Evolutionary conservation across 2,888 invertebrate species (phyloP).

Genomic region (Lasioglossum figueresi): DNA sequence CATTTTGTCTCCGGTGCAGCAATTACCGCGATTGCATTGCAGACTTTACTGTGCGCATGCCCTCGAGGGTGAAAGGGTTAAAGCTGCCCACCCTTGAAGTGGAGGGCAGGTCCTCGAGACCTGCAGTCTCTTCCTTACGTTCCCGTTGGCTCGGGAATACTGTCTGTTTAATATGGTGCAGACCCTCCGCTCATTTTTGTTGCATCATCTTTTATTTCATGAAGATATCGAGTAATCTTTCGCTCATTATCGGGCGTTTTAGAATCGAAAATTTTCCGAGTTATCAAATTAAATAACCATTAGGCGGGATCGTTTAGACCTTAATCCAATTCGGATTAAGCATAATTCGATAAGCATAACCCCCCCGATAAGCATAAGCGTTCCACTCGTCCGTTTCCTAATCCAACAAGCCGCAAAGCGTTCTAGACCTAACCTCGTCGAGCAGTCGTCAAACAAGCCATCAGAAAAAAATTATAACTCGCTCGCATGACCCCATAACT

Average conservation of each 20-base stretch:
- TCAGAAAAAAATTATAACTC: conserved; percentile 7
- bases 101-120: conserved; percentile 64
- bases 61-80: conserved; percentile 74
- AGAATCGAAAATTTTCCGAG: background rate
- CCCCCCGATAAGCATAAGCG: background rate
- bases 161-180: background rate
- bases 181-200: background rate
- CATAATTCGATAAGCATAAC: background rate
- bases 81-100: conserved; percentile 65
- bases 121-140: conserved; percentile 44
- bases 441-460: too few relatives aligned
- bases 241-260: background rate
- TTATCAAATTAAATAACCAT: background rate
- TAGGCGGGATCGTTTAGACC: background rate
- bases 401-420: background rate
- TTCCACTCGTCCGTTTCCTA: background rate
- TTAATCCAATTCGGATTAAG: background rate
- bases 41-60: conserved; percentile 74
- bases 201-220: too few relatives aligned
- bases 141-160: conserved; percentile 5
- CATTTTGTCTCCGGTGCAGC: conserved; percentile 77
- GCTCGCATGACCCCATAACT: conserved; percentile 1
- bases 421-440: background rate
- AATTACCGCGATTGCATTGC: conserved; percentile 75
- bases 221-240: background rate